These are phyloP conservation scores for Trematocara unimaculatum DNA, from an alignment of 2,113 vertebrate species.

Conservation along the genomic window DNA sequence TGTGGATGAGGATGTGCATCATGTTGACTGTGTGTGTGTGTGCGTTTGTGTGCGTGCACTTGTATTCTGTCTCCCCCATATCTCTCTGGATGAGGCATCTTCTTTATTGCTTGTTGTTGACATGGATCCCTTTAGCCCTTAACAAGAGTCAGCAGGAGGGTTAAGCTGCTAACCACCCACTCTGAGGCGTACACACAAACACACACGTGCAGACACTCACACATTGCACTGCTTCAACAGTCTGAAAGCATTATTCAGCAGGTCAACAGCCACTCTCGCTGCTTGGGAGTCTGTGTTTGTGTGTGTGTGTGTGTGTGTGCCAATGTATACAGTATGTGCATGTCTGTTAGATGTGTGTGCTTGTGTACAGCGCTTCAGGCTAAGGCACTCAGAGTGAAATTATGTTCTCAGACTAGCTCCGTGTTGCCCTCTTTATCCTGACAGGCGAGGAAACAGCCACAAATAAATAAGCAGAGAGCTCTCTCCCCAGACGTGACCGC, in stretches of 20 bases:
- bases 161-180: slow-evolving; percentile 64
- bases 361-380: slow-evolving; percentile 53
- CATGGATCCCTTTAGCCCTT: slow-evolving; percentile 71
- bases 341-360: background rate
- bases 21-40: background rate
- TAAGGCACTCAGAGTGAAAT: slow-evolving; percentile 70
- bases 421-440: slow-evolving; percentile 71
- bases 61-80: background rate
- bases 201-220: background rate
- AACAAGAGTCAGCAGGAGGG: slow-evolving; percentile 64
- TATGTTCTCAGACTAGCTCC: slow-evolving; percentile 70
- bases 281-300: background rate
- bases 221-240: slow-evolving; percentile 30
- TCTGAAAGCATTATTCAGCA: slow-evolving; percentile 66
- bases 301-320: background rate
- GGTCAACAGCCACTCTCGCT: slow-evolving; percentile 59
- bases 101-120: slow-evolving; percentile 73
- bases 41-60: background rate
- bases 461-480: slow-evolving; percentile 68
- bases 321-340: slow-evolving; percentile 11
- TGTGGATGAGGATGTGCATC: background rate
- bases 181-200: slow-evolving; percentile 6
- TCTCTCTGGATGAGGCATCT: slow-evolving; percentile 56
- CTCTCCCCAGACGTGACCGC: slow-evolving; percentile 62
- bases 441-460: slow-evolving; percentile 69